Evolutionary conservation across 53 echinoderm and acorn worm genomes (phyloP), one percentile per base, ranked within the genome.

Genomic region (Hippasteria phrygiana): DNA sequence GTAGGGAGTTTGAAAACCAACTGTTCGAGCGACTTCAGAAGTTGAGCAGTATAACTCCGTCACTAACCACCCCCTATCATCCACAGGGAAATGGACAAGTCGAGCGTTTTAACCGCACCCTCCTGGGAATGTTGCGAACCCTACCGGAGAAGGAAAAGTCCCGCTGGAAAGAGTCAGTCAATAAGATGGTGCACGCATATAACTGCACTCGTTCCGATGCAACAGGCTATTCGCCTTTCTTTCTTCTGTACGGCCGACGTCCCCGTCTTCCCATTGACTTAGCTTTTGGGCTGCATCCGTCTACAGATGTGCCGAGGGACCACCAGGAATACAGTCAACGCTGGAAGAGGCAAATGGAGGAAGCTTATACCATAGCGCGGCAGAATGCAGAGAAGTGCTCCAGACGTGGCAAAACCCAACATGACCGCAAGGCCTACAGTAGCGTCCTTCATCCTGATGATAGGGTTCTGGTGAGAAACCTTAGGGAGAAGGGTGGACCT

Each of bases 41-140:
- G 40, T 63, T 59, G 90, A 95, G 78, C 91, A 89, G 0, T 89
- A 91, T 29, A 90, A n/a, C n/a, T n/a, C n/a, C n/a, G n/a, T n/a
- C n/a, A n/a, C n/a, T n/a, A 48, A 27, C n/a, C n/a, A n/a, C n/a
- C n/a, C n/a, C n/a, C n/a, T n/a, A n/a, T n/a, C n/a, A n/a, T n/a
- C n/a, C n/a, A n/a, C n/a, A n/a, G n/a, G n/a, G n/a, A n/a, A n/a
- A n/a, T n/a, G n/a, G n/a, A n/a, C n/a, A n/a, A n/a, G n/a, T n/a
- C n/a, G n/a, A n/a, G n/a, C n/a, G n/a, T n/a, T n/a, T n/a, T n/a
- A n/a, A n/a, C n/a, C n/a, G n/a, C n/a, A n/a, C n/a, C n/a, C n/a
- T n/a, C n/a, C n/a, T n/a, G n/a, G n/a, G n/a, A n/a, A n/a, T n/a
- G n/a, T n/a, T n/a, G n/a, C n/a, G n/a, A n/a, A n/a, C n/a, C n/a